Evolutionary conservation across 2,797 vertebrate genomes (phyloP), one percentile per base, ranked within the genome.

Genomic region (Hoplostethus mediterraneus): DNA sequence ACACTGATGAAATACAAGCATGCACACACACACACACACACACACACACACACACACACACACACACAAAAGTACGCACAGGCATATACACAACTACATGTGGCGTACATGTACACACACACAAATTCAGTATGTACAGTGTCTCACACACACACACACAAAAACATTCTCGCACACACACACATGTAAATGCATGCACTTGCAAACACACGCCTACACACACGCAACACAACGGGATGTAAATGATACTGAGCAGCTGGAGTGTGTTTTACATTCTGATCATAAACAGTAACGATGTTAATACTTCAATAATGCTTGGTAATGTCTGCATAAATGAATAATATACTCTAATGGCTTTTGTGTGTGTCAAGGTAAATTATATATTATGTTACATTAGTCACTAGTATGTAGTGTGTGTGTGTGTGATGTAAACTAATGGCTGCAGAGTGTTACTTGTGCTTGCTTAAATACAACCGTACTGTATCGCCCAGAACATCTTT

Each of bases 301-400:
- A 10, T 55, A 3, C 52, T 52, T 64, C 6, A 33, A 33, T 21
- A 45, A 44, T 53, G 56, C 65, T 42, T 47, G 33, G 61, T 51
- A 16, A 54, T 14, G 11, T 63, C 54, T 52, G 58, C 51, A 59
- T 28, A 16, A 56, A 63, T 30, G 21, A 44, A 31, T 62, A 47
- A 74, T 69, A 47, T 56, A 9, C 16, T 33, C 44, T 74, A 53
- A 68, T 68, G 65, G 71, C 47, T 8, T 67, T 38, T 53, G 12
- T 42, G 42, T 69, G 64, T 69, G 52, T 10, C 40, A 47, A 44
- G 12, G 13, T 83, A 17, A 63, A 61, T 74, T 16, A 64, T 73
- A 52, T 42, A 47, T 16, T 33, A 33, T 6, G 4, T 47, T 2
- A 47, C 44, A 3, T 21, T 52, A 28, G 8, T 4, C 9, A 21